Conservation (phyloP, 1,140 invertebrate species). For the Bombyx mandarina region DNA sequence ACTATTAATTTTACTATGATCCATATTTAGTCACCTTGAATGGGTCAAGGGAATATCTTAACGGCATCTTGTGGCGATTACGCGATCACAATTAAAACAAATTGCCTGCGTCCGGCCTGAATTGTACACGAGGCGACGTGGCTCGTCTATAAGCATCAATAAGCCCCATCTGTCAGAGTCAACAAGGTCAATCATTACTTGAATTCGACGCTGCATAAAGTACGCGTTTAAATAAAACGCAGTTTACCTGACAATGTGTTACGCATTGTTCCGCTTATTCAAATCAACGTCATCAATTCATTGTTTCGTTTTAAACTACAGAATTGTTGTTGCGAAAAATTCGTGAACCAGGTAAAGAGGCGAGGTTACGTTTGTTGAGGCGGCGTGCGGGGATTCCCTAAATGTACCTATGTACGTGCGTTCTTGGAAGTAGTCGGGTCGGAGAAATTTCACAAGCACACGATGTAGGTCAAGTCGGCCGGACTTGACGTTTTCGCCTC, state of each 20-base stretch:
- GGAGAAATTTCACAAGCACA: slow-evolving; percentile 66
- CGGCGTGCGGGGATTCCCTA: slow-evolving; percentile 49
- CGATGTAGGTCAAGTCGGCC: slow-evolving; percentile 64
- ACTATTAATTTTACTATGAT: neutral
- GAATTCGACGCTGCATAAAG: slow-evolving; percentile 18
- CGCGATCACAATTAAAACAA: slow-evolving; percentile 49
- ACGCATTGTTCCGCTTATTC: too few species aligned
- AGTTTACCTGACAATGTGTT: too few species aligned
- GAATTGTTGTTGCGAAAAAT: slow-evolving; percentile 10
- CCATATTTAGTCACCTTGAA: neutral
- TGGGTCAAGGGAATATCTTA: neutral
- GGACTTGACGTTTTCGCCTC: slow-evolving; percentile 61
- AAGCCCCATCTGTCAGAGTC: slow-evolving; percentile 54
- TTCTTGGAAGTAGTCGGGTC: slow-evolving; percentile 50
- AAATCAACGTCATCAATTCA: too few species aligned
- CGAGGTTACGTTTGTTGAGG: slow-evolving; percentile 9
- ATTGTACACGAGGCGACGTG: slow-evolving; percentile 32
- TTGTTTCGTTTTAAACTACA: neutral
- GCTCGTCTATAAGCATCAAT: slow-evolving; percentile 53
- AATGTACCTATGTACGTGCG: slow-evolving; percentile 22
- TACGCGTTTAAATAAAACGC: neutral
- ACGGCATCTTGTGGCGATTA: slow-evolving; percentile 20
- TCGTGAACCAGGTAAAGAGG: slow-evolving; percentile 29
- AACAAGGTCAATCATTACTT: slow-evolving; percentile 26
- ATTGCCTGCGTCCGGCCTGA: slow-evolving; percentile 61